Percentiles rank a stretch among this genome's conserved stretches.
Conservation (phyloP, 2,797 vertebrate genomes). For the Phataginus tetradactyla region DNA sequence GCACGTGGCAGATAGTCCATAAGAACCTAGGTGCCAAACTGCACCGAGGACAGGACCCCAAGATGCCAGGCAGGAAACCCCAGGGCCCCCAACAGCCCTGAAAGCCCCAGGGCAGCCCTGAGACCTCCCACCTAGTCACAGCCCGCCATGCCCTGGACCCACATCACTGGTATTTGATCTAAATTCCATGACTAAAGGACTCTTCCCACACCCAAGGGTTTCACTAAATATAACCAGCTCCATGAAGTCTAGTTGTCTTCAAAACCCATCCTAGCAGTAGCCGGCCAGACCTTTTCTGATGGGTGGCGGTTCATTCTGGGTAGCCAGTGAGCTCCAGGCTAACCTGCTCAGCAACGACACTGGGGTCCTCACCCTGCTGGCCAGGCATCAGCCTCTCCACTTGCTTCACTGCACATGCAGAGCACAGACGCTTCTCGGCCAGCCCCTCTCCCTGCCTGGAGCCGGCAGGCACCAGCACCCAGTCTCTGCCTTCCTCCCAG, state of each 20-base stretch:
- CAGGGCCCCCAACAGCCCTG: neutral
- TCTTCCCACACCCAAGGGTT: neutral
- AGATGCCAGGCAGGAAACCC: neutral
- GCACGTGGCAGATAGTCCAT: neutral
- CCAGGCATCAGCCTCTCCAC: neutral
- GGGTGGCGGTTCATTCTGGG: neutral
- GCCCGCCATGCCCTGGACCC: fast-evolving
- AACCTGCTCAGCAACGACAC: neutral
- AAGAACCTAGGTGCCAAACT: neutral
- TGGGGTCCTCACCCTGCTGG: neutral
- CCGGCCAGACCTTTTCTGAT: neutral
- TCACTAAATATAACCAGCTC: neutral
- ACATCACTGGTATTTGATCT: neutral
- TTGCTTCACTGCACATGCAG: no score
- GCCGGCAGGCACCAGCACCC: neutral
- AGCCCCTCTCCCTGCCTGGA: neutral
- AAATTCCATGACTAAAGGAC: neutral
- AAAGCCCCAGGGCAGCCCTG: neutral
- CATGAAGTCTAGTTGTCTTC: neutral
- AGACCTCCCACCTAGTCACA: neutral
- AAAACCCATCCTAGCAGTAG: neutral
- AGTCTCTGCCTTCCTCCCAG: neutral
- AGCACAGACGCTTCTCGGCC: neutral
- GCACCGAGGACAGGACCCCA: neutral
- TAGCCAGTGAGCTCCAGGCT: neutral